Conservation (phyloP, 2,797 vertebrate species). For the Scyliorhinus canicula region DNA sequence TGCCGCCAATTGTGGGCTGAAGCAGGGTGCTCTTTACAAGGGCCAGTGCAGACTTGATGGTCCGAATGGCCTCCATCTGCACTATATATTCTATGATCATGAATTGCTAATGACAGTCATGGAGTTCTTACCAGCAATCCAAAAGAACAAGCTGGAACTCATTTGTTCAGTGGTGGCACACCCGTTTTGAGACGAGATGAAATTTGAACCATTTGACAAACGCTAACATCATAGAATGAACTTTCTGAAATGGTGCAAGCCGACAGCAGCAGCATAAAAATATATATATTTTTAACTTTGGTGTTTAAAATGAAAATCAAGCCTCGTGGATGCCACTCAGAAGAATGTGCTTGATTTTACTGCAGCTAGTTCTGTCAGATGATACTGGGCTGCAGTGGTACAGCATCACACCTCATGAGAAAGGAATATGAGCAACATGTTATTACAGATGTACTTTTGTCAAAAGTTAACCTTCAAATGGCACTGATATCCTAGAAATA, state of each 20-base stretch:
- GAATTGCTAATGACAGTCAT: background rate
- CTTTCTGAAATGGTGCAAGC: background rate
- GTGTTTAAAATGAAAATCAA: conserved; percentile 22
- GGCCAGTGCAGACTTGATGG: too few relatives aligned
- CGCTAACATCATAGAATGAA: background rate
- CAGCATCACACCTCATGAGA: background rate
- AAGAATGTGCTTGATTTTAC: background rate
- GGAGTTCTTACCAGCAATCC: background rate
- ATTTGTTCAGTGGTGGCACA: background rate
- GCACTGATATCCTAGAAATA: background rate
- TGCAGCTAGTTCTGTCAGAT: conserved; percentile 8
- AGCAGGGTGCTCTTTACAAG: too few relatives aligned
- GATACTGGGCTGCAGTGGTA: background rate
- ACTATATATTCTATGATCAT: too few relatives aligned
- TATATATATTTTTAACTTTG: background rate
- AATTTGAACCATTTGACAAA: background rate
- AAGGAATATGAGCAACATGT: background rate
- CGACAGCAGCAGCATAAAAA: conserved; percentile 17
- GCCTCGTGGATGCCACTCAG: background rate
- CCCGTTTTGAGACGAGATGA: background rate
- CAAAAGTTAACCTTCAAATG: background rate
- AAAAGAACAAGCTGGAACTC: background rate
- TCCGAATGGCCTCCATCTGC: too few relatives aligned
- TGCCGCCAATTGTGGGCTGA: too few relatives aligned
- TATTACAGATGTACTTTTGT: background rate